These are phyloP conservation scores for Hirtodrosophila histrioides DNA, from an alignment of 2,888 invertebrate species.

Conservation along the genomic window DNA sequence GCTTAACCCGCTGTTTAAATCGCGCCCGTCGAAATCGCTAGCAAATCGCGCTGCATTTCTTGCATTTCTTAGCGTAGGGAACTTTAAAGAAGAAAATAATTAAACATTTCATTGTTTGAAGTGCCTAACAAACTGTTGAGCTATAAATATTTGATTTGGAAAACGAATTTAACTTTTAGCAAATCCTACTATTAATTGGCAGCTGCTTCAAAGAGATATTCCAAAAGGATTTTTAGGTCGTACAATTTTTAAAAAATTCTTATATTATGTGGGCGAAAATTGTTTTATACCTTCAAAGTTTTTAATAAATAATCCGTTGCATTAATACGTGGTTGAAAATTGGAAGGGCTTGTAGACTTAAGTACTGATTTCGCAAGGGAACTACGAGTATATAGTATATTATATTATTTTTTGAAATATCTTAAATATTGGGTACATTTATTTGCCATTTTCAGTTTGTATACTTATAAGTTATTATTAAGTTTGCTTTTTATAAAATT, in stretches of 20 bases:
- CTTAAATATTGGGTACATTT: too few species aligned
- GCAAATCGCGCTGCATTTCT: conserved; percentile 30
- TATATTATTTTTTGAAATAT: too few species aligned
- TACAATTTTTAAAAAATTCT: conserved; percentile 5
- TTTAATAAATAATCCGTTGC: conserved; percentile 9
- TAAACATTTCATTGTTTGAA: conserved; percentile 43
- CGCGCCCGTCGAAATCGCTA: conserved; percentile 38
- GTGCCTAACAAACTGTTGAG: conserved; percentile 55
- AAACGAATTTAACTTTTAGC: conserved; percentile 43
- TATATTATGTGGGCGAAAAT: neutral
- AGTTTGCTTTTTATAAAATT: too few species aligned
- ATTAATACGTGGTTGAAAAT: conserved; percentile 4
- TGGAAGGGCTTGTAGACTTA: neutral
- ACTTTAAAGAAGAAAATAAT: neutral
- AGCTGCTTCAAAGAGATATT: conserved; percentile 20
- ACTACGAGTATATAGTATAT: too few species aligned
- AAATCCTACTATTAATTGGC: conserved; percentile 24
- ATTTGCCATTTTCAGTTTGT: too few species aligned
- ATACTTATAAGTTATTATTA: too few species aligned
- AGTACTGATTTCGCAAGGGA: too few species aligned
- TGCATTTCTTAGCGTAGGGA: conserved; percentile 37
- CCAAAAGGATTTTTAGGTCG: conserved; percentile 7
- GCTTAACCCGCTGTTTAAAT: conserved; percentile 39
- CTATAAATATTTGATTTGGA: conserved; percentile 45
- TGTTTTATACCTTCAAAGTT: neutral